A percentile compares a stretch with the other conserved stretches of the same genome.
These are phyloP conservation scores for Uromys caudimaculatus DNA, from an alignment of 2,797 vertebrate species.

Conservation along the genomic window DNA sequence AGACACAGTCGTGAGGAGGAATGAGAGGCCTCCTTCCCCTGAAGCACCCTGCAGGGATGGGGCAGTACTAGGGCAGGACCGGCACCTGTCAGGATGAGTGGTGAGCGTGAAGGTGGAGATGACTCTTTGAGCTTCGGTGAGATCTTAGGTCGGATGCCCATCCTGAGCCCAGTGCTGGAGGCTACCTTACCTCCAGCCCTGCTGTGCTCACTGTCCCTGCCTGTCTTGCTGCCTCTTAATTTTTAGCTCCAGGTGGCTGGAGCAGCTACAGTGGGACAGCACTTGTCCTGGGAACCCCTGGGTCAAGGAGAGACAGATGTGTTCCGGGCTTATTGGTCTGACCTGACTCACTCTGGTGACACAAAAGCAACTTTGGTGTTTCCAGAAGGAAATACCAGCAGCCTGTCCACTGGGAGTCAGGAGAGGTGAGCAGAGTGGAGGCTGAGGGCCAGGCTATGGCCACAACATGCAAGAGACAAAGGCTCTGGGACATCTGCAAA, in stretches of 20 bases:
- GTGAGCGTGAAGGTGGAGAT: not conserved
- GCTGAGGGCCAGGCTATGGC: too few relatives aligned
- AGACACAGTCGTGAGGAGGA: fast-evolving
- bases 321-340: not conserved
- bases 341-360: not conserved
- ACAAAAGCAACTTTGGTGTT: not conserved
- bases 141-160: not conserved
- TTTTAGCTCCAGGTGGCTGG: not conserved
- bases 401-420: not conserved
- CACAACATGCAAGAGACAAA: not conserved
- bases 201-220: too few relatives aligned
- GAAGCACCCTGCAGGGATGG: too few relatives aligned
- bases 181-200: not conserved
- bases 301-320: too few relatives aligned
- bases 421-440: not conserved
- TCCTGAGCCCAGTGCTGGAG: not conserved
- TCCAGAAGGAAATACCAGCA: not conserved
- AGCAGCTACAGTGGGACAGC: not conserved
- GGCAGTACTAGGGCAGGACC: not conserved
- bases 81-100: not conserved
- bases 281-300: not conserved
- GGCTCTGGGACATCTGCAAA: not conserved
- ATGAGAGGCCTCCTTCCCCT: not conserved
- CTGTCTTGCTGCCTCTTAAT: not conserved
- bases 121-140: not conserved